Conservation (phyloP, 1,140 invertebrate species). For the Chlorops oryzae region DNA sequence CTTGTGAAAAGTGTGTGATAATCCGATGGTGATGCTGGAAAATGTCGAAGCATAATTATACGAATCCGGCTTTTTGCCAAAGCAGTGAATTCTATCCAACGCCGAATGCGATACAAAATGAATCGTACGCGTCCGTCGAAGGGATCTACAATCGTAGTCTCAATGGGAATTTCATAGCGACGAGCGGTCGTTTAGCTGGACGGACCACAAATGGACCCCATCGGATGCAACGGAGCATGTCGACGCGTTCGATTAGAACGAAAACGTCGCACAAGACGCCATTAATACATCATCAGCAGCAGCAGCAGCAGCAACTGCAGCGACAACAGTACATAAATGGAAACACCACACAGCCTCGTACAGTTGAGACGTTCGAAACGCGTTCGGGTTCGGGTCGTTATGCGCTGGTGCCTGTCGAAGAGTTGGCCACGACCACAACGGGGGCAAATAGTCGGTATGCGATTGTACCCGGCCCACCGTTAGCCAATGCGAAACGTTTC, state of each 20-base stretch:
- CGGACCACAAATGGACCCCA: conserved; percentile 38
- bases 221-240: conserved; percentile 46
- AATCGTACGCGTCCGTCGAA: conserved; percentile 24
- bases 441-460: conserved; percentile 20
- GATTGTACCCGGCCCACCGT: conserved; percentile 27
- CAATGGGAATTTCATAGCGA: conserved; percentile 45
- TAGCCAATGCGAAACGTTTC: conserved; percentile 21
- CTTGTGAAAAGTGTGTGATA: too few relatives aligned
- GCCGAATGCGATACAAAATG: conserved; percentile 13
- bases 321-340: conserved; percentile 22
- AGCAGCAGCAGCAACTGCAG: conserved; percentile 20
- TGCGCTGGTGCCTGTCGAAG: conserved; percentile 49
- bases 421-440: conserved; percentile 19
- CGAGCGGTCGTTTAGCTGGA: conserved; percentile 35
- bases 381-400: conserved; percentile 39
- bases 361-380: conserved; percentile 7
- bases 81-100: conserved; percentile 60
- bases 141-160: conserved; percentile 42
- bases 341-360: background rate
- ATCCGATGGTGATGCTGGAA: too few relatives aligned
- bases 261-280: background rate
- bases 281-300: conserved; percentile 19
- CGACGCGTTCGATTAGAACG: conserved; percentile 31
- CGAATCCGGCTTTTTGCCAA: conserved; percentile 69
- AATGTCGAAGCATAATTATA: conserved; percentile 56